Conservation (phyloP, 2,797 vertebrate species). For the Megalops cyprinoides region DNA sequence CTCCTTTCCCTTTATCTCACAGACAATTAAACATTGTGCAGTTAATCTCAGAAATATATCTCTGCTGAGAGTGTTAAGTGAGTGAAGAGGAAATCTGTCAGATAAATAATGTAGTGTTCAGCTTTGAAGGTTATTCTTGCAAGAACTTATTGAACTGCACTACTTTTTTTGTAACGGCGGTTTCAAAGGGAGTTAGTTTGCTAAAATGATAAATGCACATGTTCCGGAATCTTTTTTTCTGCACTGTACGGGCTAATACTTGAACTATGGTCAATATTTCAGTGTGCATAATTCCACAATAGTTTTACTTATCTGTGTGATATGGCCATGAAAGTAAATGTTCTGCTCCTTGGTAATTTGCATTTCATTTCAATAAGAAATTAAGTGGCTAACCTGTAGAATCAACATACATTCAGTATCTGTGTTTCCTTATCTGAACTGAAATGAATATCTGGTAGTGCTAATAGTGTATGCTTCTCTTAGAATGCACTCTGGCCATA, state of each 20-base stretch:
- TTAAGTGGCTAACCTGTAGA: too few relatives aligned
- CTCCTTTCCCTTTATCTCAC: neutral
- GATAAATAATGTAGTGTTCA: neutral
- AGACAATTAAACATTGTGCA: neutral
- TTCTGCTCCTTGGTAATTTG: too few relatives aligned
- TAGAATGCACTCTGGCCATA: too few relatives aligned
- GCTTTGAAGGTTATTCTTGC: slow-evolving; percentile 7
- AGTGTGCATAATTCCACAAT: neutral
- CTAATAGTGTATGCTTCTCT: too few relatives aligned
- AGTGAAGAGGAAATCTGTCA: neutral
- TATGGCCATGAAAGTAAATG: neutral
- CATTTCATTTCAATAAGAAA: too few relatives aligned
- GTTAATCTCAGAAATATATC: neutral
- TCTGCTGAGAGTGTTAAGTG: neutral
- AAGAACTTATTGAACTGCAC: neutral
- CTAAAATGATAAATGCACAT: neutral
- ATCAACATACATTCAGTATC: too few relatives aligned
- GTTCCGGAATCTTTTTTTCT: neutral
- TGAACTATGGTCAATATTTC: neutral
- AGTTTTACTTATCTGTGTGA: neutral
- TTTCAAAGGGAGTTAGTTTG: neutral
- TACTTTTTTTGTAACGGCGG: neutral
- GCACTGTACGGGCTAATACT: neutral
- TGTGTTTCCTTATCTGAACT: too few relatives aligned
- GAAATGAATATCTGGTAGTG: too few relatives aligned